These are phyloP conservation scores for Heliconius hortense DNA, from an alignment of 2,888 invertebrate species.

Conservation along the genomic window DNA sequence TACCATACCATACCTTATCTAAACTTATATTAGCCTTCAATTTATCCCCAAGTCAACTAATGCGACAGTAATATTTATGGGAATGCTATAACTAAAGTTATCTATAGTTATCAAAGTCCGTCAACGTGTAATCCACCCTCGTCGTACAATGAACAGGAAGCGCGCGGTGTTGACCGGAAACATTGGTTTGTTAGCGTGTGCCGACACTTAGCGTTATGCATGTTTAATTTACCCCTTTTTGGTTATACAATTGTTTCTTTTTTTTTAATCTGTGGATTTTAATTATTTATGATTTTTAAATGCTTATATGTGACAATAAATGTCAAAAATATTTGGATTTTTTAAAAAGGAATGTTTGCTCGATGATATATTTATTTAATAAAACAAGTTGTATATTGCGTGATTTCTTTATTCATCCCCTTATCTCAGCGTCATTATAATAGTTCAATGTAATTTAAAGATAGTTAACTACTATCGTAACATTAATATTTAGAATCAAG, in stretches of 20 bases:
- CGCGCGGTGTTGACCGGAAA: constrained; percentile 50
- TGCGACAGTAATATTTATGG: neutral
- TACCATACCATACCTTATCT: no score
- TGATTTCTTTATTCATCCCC: constrained; percentile 58
- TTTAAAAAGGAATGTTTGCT: neutral
- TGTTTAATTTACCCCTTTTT: constrained; percentile 33
- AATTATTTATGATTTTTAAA: constrained; percentile 1
- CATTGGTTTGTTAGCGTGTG: constrained; percentile 52
- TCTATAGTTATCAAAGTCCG: constrained; percentile 24
- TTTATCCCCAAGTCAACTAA: neutral
- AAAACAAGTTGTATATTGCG: constrained; percentile 34
- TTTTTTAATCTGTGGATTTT: neutral
- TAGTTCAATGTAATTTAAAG: constrained; percentile 71
- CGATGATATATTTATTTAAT: constrained; percentile 10
- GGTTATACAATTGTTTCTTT: constrained; percentile 20
- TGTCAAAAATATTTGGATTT: neutral
- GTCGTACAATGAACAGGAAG: constrained; percentile 46
- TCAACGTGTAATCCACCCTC: constrained; percentile 43
- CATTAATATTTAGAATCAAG: constrained; percentile 77
- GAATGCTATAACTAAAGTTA: neutral
- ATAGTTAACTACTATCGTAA: constrained; percentile 77
- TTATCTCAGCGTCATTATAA: constrained; percentile 62
- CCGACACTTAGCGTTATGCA: constrained; percentile 49
- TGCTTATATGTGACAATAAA: constrained; percentile 6
- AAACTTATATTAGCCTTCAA: neutral